A percentile compares a stretch with the other conserved stretches of the same genome.
Conservation (phyloP, 2,888 invertebrate species). For the Lagria hirta region DNA sequence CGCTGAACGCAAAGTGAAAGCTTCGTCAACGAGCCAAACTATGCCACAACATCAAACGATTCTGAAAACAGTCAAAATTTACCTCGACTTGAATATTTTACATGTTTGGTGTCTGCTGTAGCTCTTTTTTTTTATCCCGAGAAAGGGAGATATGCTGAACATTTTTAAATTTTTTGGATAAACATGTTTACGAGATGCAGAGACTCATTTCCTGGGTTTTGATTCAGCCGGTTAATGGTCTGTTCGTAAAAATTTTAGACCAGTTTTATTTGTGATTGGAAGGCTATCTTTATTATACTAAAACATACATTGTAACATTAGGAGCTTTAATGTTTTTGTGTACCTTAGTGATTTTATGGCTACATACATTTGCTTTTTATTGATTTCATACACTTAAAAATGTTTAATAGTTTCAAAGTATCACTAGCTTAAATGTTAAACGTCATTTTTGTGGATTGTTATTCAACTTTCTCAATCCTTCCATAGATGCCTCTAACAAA, state of each 20-base stretch:
- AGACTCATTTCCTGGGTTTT: not conserved
- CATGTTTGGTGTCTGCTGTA: constrained; percentile 1
- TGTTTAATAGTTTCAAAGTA: too few species aligned
- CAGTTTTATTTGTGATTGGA: too few species aligned
- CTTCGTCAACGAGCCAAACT: constrained; percentile 39
- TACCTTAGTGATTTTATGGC: too few species aligned
- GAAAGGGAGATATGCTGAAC: not conserved
- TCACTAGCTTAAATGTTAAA: too few species aligned
- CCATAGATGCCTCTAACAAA: too few species aligned
- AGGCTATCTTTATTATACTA: too few species aligned
- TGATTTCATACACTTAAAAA: not conserved
- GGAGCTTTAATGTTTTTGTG: too few species aligned
- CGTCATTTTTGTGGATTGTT: too few species aligned
- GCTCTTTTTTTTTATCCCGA: too few species aligned
- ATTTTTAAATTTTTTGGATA: constrained; percentile 1
- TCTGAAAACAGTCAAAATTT: constrained; percentile 9
- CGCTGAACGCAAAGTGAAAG: constrained; percentile 48
- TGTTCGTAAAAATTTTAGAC: too few species aligned
- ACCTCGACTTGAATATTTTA: constrained; percentile 14
- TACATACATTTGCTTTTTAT: constrained; percentile 1
- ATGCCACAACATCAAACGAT: constrained; percentile 37
- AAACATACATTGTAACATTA: too few species aligned
- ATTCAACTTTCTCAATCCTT: too few species aligned
- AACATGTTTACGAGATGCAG: constrained; percentile 2
- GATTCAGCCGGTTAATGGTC: constrained; percentile 1